Evolutionary conservation across 2,888 invertebrate species (phyloP), one percentile per base, ranked within the genome.

Genomic region (Psylliodes chrysocephalus): DNA sequence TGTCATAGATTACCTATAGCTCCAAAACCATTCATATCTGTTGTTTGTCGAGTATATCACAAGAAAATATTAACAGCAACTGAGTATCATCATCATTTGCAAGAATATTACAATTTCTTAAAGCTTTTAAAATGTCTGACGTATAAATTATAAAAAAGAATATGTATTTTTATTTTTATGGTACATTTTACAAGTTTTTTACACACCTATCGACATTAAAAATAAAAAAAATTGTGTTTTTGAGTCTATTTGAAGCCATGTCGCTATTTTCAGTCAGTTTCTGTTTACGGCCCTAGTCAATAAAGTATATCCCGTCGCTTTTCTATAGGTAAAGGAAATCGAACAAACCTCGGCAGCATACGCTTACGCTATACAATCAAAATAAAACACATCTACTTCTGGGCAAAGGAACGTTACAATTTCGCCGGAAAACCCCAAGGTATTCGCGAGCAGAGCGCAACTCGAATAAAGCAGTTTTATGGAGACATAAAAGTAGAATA

Each of bases 401-500:
- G 40, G 51, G 40, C 38, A 40, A 40, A 28, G 59, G 25, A 59
- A 18, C 28, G 59, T 38, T 51, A 59, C 59, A 40, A 59, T 59
- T 59, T 51, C 40, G n/a, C 28, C n/a, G 8, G 49, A 49, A 49
- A 49, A 49, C 49, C 49, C 49, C 25, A 30, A 49, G 49, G 49
- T 49, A 49, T 49, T 49, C 49, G 49, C 28, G 49, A 49, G 30
- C 49, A 30, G 49, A 51, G 46, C 55, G 33, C 55, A 33, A 33
- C 30, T 59, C 49, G 46, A 33, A 40, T 51, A 51, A 49, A 51
- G 49, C 49, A 40, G 59, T 51, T 59, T 59, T 59, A 59, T 59
- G 40, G 49, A 33, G 38, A 49, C 59, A 59, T 59, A 59, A 59
- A 59, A 59, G 59, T 51, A 22, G 30, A 59, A 59, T 59, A 59